Conservation (phyloP, 2,113 vertebrate genomes). For the Phyllopteryx taeniolatus region DNA sequence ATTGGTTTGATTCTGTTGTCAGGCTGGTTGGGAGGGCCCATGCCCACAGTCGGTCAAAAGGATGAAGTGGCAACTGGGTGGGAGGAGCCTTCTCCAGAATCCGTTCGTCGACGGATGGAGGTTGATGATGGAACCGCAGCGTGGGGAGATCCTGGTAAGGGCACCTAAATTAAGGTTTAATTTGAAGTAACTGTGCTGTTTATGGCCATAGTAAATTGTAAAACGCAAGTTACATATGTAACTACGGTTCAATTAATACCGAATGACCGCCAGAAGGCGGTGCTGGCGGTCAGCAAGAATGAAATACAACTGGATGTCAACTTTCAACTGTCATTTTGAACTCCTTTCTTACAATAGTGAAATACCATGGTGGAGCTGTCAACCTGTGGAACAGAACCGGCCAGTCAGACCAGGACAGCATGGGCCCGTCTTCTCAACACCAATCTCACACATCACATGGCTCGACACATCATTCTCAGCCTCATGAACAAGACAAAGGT, state of each 20-base stretch:
- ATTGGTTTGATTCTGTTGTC: conserved; percentile 9
- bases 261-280: too few species aligned
- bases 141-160: conserved; percentile 89
- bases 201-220: neutral
- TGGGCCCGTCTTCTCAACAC: conserved; percentile 62
- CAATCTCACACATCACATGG: conserved; percentile 48
- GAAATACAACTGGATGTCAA: too few species aligned
- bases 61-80: conserved; percentile 87
- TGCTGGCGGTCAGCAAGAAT: too few species aligned
- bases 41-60: conserved; percentile 77
- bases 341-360: conserved; percentile 30
- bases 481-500: conserved; percentile 75
- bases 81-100: conserved; percentile 97
- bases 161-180: neutral
- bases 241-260: too few species aligned
- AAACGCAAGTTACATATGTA: too few species aligned
- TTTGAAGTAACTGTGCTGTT: neutral
- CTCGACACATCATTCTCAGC: conserved; percentile 46
- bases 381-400: conserved; percentile 93
- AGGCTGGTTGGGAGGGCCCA: conserved; percentile 88
- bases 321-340: neutral
- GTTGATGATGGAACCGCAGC: conserved; percentile 96
- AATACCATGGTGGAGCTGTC: conserved; percentile 72
- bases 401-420: conserved; percentile 79
- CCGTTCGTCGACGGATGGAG: conserved; percentile 91